phyloP scores from a whole-genome alignment of 2,888 invertebrate genomes.

The Coelopa pilipes region DNA sequence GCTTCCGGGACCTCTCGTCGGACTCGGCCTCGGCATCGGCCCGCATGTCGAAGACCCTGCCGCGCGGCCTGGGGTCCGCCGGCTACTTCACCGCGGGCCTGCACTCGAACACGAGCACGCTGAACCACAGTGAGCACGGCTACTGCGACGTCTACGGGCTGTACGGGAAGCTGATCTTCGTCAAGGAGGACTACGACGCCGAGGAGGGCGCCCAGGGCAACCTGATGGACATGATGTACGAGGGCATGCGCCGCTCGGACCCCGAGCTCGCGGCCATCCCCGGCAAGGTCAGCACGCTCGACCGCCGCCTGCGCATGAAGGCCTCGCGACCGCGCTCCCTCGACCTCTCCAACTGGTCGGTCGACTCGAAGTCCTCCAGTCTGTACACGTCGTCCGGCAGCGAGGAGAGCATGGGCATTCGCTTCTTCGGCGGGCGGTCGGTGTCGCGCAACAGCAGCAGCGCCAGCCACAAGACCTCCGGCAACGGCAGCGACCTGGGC shows the following conservation, averaged over 20 bases:
- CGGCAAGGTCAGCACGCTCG: slow-evolving; percentile 83
- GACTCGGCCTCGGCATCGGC: slow-evolving; percentile 63
- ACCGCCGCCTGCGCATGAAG: slow-evolving; percentile 83
- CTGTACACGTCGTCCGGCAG: slow-evolving; percentile 87
- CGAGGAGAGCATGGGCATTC: slow-evolving; percentile 82
- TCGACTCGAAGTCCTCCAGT: slow-evolving; percentile 84
- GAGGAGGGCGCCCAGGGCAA: slow-evolving; percentile 79
- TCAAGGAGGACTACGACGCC: slow-evolving; percentile 77
- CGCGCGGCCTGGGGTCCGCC: slow-evolving; percentile 72
- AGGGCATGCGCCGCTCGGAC: slow-evolving; percentile 81
- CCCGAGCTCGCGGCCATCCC: slow-evolving; percentile 87
- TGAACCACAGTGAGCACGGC: slow-evolving; percentile 73
- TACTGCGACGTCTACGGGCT: slow-evolving; percentile 89
- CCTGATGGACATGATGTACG: slow-evolving; percentile 72
- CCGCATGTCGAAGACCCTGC: slow-evolving; percentile 82
- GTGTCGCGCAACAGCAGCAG: slow-evolving; percentile 81
- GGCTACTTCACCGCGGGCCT: slow-evolving; percentile 59
- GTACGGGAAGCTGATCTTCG: slow-evolving; percentile 89
- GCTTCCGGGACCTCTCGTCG: slow-evolving; percentile 69
- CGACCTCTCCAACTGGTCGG: slow-evolving; percentile 88
- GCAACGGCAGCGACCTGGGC: slow-evolving; percentile 65
- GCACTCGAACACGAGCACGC: slow-evolving; percentile 70
- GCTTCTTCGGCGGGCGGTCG: slow-evolving; percentile 71
- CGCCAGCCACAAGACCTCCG: slow-evolving; percentile 74
- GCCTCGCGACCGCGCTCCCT: slow-evolving; percentile 83